Evolutionary conservation across 2,888 invertebrate species (phyloP).

Genomic region (Lumbricus terrestris): DNA sequence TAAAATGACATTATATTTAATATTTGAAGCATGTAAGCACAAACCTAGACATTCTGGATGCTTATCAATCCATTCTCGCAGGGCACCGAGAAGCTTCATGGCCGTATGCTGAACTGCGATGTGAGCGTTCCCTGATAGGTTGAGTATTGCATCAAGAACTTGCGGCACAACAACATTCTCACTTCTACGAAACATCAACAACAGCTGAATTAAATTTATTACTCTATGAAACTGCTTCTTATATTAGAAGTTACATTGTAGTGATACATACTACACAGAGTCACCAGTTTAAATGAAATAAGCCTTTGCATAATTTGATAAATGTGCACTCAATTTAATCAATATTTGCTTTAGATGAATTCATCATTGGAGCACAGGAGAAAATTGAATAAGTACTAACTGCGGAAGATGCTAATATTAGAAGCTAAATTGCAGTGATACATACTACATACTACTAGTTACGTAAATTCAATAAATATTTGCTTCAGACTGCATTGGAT

Average conservation of each 20-base stretch:
- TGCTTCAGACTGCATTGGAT: not conserved
- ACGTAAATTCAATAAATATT: not conserved
- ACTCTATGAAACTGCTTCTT: not conserved
- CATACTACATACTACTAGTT: too few species aligned
- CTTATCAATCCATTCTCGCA: slow-evolving; percentile 90
- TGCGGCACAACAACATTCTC: slow-evolving; percentile 65
- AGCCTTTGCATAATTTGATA: too few species aligned
- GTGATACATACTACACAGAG: too few species aligned
- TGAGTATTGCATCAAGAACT: slow-evolving; percentile 85
- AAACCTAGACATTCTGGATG: slow-evolving; percentile 75
- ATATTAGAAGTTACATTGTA: too few species aligned
- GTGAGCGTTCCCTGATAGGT: slow-evolving; percentile 75
- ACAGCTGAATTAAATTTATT: not conserved
- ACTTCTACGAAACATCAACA: slow-evolving; percentile 19
- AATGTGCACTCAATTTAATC: too few species aligned
- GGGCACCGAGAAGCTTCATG: slow-evolving; percentile 78
- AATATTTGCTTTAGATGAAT: too few species aligned
- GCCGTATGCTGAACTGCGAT: slow-evolving; percentile 86
- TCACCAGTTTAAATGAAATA: too few species aligned
- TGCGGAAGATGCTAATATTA: too few species aligned
- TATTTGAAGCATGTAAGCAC: not conserved
- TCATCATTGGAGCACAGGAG: too few species aligned
- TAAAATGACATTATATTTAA: not conserved
- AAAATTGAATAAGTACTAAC: too few species aligned
- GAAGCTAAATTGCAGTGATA: too few species aligned